These are phyloP conservation scores for Oostethus manadensis DNA, from an alignment of 2,113 vertebrate genomes.

Conservation along the genomic window DNA sequence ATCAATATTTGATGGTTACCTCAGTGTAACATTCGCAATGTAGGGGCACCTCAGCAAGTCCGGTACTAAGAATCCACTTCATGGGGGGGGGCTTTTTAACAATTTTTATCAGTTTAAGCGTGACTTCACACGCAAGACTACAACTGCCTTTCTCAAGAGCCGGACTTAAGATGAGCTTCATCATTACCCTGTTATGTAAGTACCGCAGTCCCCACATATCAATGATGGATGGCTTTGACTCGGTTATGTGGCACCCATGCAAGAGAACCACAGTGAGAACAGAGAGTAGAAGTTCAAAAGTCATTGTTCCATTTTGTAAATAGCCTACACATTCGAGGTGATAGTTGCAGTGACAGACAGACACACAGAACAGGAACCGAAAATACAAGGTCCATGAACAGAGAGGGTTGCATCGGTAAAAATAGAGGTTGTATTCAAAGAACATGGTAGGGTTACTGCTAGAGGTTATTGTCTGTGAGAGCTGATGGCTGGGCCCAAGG, in stretches of 20 bases:
- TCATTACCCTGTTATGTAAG: constrained; percentile 2
- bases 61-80: neutral
- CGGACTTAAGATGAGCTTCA: neutral
- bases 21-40: neutral
- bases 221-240: constrained; percentile 2
- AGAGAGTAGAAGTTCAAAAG: neutral
- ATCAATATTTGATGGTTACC: neutral
- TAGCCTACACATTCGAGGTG: neutral
- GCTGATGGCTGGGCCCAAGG: neutral
- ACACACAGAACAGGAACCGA: neutral
- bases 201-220: neutral
- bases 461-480: neutral
- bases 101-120: constrained; percentile 1
- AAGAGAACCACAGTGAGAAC: neutral
- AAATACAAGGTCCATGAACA: neutral
- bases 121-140: neutral
- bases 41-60: neutral
- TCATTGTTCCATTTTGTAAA: neutral
- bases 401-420: neutral
- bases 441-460: neutral
- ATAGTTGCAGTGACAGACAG: neutral
- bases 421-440: constrained; percentile 1
- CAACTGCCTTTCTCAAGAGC: neutral
- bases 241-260: constrained; percentile 1
- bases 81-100: neutral